Base-by-base conservation (phyloP, 1,140 invertebrate species). In the Orussus abietinus region DNA sequence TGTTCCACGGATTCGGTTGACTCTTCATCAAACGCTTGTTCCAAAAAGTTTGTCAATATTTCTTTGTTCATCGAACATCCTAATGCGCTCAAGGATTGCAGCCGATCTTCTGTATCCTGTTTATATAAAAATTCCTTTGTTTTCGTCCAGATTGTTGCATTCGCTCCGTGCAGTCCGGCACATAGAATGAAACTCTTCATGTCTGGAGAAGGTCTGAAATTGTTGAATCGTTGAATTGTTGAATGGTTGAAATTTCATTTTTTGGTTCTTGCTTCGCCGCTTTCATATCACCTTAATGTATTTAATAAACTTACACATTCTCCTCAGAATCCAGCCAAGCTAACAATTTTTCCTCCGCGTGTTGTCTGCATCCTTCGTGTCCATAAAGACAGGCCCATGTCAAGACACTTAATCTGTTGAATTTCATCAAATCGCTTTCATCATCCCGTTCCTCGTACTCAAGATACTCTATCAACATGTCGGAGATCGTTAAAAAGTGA, bases 171-270 rank as follows among this genome's bases (percentile, higher is more conserved):
- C 4, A 94, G 80, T 0, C 86, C 89, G 1, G 82, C 80, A 55
- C 90, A 93, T 60, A 90, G 90, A 2, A 90, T 81, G 0, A 83
- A 76, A n/a, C 75, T 75, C 28, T 85, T 80, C 3, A 90, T 60
- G 60, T 90, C 86, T 3, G 84, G 80, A 7, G 86, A 80, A 46
- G 92, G 88, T 19, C 85, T 86, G 55, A 11, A 59, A 12, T 12
- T 30, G 10, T 26, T 28, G 32, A 5, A 25, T 57, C 56, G 13
- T 47, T 55, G 21, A 34, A 28, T 36, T 15, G 22, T 37, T 12
- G 14, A 38, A 37, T 31, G n/a, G 5, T 22, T 6, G 7, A n/a
- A 30, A 14, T 14, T 29, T 31, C 0, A 41, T 12, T 42, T 2
- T 5, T 7, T 18, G 3, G 3, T 2, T 13, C 15, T 38, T 10